Evolutionary conservation across 2,888 invertebrate genomes (phyloP).

Genomic region (Eugnorisma glareosa): DNA sequence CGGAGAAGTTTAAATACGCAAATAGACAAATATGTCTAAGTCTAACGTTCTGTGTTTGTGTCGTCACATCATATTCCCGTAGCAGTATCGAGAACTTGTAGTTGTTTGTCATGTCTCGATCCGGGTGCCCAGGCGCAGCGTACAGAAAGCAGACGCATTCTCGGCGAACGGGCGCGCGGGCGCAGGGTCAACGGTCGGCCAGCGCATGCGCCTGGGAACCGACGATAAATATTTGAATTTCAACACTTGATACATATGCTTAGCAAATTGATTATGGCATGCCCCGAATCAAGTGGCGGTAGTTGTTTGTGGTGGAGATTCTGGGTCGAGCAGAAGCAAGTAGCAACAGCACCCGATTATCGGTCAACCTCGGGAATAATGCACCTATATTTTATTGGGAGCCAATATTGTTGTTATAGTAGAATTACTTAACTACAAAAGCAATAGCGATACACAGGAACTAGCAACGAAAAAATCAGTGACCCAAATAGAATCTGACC

Average conservation of each 20-base stretch:
- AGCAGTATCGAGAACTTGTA: slow-evolving; percentile 71
- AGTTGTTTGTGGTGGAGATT: slow-evolving; percentile 78
- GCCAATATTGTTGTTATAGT: neutral
- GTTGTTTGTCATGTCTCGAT: slow-evolving; percentile 76
- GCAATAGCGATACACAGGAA: neutral
- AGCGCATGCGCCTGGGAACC: slow-evolving; percentile 87
- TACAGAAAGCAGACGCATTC: slow-evolving; percentile 84
- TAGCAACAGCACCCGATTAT: slow-evolving; percentile 39
- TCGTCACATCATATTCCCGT: slow-evolving; percentile 62
- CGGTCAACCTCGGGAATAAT: slow-evolving; percentile 14
- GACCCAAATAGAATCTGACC: slow-evolving; percentile 21
- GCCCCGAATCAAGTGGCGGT: slow-evolving; percentile 74
- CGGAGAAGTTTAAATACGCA: slow-evolving; percentile 39
- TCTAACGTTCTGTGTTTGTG: slow-evolving; percentile 39
- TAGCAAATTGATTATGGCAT: slow-evolving; percentile 88
- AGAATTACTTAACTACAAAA: neutral
- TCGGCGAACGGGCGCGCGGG: slow-evolving; percentile 74
- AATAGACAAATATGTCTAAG: slow-evolving; percentile 41
- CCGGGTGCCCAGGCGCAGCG: slow-evolving; percentile 76
- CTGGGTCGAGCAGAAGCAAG: slow-evolving; percentile 68
- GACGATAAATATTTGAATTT: slow-evolving; percentile 90
- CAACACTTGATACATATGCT: slow-evolving; percentile 90
- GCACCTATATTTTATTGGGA: neutral
- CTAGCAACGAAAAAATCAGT: neutral
- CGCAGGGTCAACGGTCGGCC: slow-evolving; percentile 89